Percentiles rank a stretch among this genome's conserved stretches.
These are phyloP conservation scores for Stichopus horrens DNA, from an alignment of 53 echinoderm and acorn worm species.

Conservation along the genomic window DNA sequence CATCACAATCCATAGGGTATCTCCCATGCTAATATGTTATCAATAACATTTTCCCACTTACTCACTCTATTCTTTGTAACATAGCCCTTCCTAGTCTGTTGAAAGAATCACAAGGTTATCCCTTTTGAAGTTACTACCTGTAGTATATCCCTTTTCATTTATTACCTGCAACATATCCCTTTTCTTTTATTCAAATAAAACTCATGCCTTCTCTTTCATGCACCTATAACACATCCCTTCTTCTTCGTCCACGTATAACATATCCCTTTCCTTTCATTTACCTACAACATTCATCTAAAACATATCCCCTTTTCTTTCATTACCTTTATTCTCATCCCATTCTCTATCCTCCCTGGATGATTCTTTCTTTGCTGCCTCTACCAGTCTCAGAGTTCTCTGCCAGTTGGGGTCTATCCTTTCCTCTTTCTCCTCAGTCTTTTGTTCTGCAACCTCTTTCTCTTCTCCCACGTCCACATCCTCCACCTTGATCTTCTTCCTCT, in stretches of 20 bases:
- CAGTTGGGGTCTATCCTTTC: conserved; percentile 11
- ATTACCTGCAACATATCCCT: not conserved
- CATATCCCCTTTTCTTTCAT: not conserved
- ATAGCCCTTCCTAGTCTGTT: too few species aligned
- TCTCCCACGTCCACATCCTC: not conserved
- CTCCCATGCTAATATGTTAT: not conserved
- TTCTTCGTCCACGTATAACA: not conserved
- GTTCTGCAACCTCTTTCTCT: not conserved
- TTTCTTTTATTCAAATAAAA: not conserved
- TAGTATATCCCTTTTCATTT: not conserved
- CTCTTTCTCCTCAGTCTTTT: conserved; percentile 46
- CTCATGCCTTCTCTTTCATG: not conserved
- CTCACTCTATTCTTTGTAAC: not conserved
- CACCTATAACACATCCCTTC: not conserved
- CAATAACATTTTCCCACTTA: not conserved
- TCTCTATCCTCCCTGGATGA: conserved; percentile 49
- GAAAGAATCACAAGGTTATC: too few species aligned
- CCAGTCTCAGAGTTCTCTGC: conserved; percentile 28
- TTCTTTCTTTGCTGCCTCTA: conserved; percentile 35
- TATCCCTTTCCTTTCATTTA: not conserved
- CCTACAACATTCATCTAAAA: not conserved
- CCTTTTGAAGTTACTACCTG: not conserved
- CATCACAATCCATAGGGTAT: not conserved
- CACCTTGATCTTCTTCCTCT: conserved; percentile 73
- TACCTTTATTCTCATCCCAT: conserved; percentile 73